Evolutionary conservation across 2,797 vertebrate species (phyloP), one percentile per base, ranked within the genome.

Genomic region (Coccyzus lansbergi): DNA sequence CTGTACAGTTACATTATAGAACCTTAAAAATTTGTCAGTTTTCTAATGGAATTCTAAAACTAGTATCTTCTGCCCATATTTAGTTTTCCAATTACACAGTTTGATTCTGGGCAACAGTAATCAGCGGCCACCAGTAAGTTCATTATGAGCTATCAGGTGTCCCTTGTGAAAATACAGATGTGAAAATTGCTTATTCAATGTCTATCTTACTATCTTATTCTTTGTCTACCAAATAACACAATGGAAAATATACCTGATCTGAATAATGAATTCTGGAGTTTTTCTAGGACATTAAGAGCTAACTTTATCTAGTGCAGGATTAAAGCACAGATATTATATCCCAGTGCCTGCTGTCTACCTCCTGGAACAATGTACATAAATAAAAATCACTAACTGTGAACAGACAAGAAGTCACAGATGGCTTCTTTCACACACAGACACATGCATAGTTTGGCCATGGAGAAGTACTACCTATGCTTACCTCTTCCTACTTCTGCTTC

Each of bases 361-460:
- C 49, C 36, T 64, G 55, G 21, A 88, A 65, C 28, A 88, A 29
- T 15, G 25, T 48, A 67, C 17, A 71, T 84, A 24, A 60, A 78
- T 58, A 82, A 33, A 6, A 83, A 68, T 31, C 33, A 78, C 5
- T 2, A 90, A 58, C 31, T 15, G n/a, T 49, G 67, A 86, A 86
- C 34, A 86, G 42, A 83, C 72, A 83, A 74, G 92, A 44, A 92
- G 72, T 83, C 63, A 81, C 83, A 88, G 86, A 64, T 76, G 40
- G 83, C 28, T 88, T 90, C 67, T 76, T 82, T 83, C 88, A 94
- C 26, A 42, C 48, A 34, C 36, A 82, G 33, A 68, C 65, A 52
- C 42, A 58, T 52, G 40, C 36, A 84, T 58, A 82, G 55, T 55
- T 65, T 46, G 70, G 44, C 68, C 69, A 18, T 51, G 81, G 51